phyloP scores from a whole-genome alignment of 2,113 vertebrate genomes.

The Todiramphus chloris region DNA sequence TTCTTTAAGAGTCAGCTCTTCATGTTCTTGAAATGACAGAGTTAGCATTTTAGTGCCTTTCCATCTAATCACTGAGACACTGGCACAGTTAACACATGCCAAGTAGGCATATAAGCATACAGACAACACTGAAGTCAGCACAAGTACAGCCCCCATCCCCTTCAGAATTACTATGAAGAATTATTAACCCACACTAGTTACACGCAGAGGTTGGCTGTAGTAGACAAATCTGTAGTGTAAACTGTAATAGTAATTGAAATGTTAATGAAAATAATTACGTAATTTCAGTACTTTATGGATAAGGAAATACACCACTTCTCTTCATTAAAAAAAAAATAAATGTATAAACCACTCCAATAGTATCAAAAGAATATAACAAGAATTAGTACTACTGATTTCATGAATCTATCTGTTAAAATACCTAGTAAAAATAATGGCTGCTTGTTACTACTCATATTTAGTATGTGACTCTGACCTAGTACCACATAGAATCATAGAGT shows the following conservation, averaged over 20 bases:
- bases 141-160: rapidly evolving
- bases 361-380: not conserved
- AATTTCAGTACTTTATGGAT: not conserved
- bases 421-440: not conserved
- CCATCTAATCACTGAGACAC: not conserved
- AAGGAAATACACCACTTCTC: rapidly evolving
- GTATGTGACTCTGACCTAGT: not conserved
- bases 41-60: not conserved
- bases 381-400: not conserved
- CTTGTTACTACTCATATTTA: not conserved
- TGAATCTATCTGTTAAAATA: not conserved
- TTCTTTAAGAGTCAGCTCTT: not conserved
- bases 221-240: not conserved
- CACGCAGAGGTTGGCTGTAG: not conserved
- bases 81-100: not conserved
- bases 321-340: not conserved
- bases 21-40: not conserved
- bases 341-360: not conserved
- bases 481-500: not conserved
- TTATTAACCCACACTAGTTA: not conserved
- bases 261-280: not conserved
- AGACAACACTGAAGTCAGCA: not conserved
- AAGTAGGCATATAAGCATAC: not conserved
- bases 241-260: not conserved
- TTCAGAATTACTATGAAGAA: not conserved